A percentile compares a stretch with the other conserved stretches of the same genome.
Evolutionary conservation across 1,140 invertebrate genomes (phyloP).

Genomic region (Camponotus floridanus): DNA sequence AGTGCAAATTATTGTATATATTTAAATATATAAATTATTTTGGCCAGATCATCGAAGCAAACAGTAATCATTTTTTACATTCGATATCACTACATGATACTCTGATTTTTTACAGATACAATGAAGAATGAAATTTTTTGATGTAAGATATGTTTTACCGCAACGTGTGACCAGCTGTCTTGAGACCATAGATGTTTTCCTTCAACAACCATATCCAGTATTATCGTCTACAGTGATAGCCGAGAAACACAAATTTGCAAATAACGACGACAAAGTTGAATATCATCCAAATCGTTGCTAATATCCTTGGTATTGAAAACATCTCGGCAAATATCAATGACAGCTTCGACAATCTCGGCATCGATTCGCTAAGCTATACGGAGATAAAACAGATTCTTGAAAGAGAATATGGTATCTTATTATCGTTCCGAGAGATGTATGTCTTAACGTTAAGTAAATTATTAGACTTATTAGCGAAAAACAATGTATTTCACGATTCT

Average conservation of each 20-base stretch:
- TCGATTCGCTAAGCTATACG: constrained; percentile 96
- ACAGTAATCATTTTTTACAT: no score
- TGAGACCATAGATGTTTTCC: constrained; percentile 93
- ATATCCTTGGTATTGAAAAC: constrained; percentile 97
- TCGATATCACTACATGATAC: neutral
- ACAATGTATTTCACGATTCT: no score
- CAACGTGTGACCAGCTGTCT: constrained; percentile 97
- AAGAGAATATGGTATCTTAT: constrained; percentile 94
- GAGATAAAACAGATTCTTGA: constrained; percentile 99
- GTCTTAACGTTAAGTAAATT: constrained; percentile 92
- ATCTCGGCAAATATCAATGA: constrained; percentile 90
- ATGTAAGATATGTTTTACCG: constrained; percentile 92
- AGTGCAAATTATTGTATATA: no score
- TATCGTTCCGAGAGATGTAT: constrained; percentile 96
- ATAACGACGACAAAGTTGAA: constrained; percentile 85
- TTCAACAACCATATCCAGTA: constrained; percentile 95
- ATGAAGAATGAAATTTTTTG: constrained; percentile 95
- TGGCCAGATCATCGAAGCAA: no score
- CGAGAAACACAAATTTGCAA: constrained; percentile 89
- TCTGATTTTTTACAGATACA: constrained; percentile 86
- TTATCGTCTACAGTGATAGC: constrained; percentile 94
- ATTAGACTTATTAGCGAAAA: constrained; percentile 86
- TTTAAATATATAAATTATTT: no score
- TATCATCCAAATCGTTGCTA: constrained; percentile 91
- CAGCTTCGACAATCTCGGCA: constrained; percentile 96